Percentiles rank a stretch among this genome's conserved stretches.
These are phyloP conservation scores for Formica selysi DNA, from an alignment of 1,140 invertebrate genomes.

Conservation along the genomic window DNA sequence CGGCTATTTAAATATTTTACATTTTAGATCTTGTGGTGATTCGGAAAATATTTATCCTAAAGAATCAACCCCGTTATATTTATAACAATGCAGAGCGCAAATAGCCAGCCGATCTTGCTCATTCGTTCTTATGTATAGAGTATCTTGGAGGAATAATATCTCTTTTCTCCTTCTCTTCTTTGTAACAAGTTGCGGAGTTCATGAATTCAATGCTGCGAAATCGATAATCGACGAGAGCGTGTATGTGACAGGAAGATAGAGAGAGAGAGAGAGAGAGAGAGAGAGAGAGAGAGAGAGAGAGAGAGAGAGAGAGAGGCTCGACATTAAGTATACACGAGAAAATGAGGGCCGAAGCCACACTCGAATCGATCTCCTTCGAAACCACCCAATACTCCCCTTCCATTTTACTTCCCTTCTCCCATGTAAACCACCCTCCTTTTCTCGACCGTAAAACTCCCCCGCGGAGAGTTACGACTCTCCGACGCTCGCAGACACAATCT, in stretches of 20 bases:
- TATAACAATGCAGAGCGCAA: not conserved
- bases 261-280: not conserved
- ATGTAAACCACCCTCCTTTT: constrained; percentile 55
- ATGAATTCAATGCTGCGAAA: constrained; percentile 23
- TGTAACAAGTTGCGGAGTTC: not conserved
- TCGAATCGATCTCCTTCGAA: constrained; percentile 72
- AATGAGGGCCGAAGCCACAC: constrained; percentile 62
- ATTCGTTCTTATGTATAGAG: not conserved
- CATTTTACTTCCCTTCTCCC: not conserved
- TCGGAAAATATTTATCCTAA: not conserved
- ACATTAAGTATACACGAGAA: constrained; percentile 57
- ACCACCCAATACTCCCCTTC: constrained; percentile 16
- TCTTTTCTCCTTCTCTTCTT: not conserved
- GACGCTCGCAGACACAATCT: constrained; percentile 48
- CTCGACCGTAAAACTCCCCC: constrained; percentile 64
- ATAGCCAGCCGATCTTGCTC: not conserved
- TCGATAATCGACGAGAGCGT: constrained; percentile 21
- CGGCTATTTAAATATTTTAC: not conserved
- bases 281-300: too few species aligned
- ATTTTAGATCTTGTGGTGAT: not conserved
- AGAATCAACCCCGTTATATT: not conserved
- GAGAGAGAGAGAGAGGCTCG: too few species aligned
- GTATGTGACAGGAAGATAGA: constrained; percentile 8
- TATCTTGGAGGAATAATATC: not conserved
- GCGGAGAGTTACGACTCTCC: constrained; percentile 65